A percentile compares a stretch with the other conserved stretches of the same genome.
Conservation (phyloP, 2,888 invertebrate genomes). For the Neelides folsomi region DNA sequence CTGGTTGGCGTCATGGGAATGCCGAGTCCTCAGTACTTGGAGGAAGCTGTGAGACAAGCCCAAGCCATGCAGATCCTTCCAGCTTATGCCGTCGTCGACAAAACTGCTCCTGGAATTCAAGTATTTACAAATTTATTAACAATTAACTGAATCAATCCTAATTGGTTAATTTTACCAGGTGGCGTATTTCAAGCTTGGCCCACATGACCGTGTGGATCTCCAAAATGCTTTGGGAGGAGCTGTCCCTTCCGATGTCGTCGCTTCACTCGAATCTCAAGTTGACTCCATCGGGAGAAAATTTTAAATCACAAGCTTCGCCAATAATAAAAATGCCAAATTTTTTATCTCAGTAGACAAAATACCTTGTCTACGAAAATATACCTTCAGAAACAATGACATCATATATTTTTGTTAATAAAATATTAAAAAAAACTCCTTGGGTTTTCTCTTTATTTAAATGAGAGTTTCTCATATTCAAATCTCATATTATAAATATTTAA, state of each 20-base stretch:
- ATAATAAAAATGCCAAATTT: no score
- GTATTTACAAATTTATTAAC: conserved; percentile 1
- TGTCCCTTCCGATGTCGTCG: conserved; percentile 73
- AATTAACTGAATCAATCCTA: not conserved
- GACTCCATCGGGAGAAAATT: conserved; percentile 55
- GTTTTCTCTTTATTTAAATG: no score
- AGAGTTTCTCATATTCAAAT: no score
- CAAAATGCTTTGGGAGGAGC: conserved; percentile 17
- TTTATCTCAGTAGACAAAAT: no score
- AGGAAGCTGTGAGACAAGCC: conserved; percentile 26
- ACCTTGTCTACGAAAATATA: no score
- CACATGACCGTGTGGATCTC: conserved; percentile 20
- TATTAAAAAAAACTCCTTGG: no score
- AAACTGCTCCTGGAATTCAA: conserved; percentile 24
- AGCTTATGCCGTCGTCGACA: conserved; percentile 21
- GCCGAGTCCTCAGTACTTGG: conserved; percentile 18
- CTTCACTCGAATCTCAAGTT: conserved; percentile 71
- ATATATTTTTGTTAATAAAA: no score
- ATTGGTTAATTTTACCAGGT: conserved; percentile 6
- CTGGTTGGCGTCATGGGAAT: conserved; percentile 12
- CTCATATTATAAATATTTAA: no score
- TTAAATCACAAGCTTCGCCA: not conserved
- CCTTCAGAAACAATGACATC: no score
- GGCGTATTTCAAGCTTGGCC: conserved; percentile 20
- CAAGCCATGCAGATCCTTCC: conserved; percentile 23